Evolutionary conservation across 2,888 invertebrate genomes (phyloP).

Genomic region (Trachelus tabidus): DNA sequence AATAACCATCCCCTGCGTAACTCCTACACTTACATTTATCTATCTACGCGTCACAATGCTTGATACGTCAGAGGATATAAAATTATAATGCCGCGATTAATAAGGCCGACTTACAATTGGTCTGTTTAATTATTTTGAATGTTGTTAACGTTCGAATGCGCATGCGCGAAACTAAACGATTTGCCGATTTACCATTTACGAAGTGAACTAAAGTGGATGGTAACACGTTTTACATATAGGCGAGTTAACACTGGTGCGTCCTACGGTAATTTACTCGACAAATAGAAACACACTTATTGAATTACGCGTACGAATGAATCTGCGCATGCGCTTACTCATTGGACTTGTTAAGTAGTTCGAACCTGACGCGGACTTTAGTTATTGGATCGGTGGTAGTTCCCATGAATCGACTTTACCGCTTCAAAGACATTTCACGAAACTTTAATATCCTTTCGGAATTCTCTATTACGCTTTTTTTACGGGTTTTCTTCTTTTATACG

Average conservation of each 20-base stretch:
- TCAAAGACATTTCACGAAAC: neutral
- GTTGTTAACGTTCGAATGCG: neutral
- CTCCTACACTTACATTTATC: neutral
- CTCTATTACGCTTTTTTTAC: neutral
- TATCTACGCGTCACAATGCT: neutral
- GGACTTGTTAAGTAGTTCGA: neutral
- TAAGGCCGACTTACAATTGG: neutral
- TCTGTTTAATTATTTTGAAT: neutral
- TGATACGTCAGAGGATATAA: neutral
- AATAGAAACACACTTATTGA: constrained; percentile 2
- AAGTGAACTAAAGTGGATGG: constrained; percentile 5
- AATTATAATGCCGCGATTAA: neutral
- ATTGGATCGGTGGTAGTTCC: neutral
- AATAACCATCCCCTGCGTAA: neutral
- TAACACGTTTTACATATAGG: neutral
- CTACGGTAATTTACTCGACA: neutral
- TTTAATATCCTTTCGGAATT: neutral
- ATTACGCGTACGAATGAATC: neutral
- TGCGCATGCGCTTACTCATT: neutral
- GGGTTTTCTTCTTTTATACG: neutral
- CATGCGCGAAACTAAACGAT: neutral
- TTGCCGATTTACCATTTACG: neutral
- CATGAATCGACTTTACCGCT: neutral
- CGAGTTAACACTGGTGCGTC: neutral
- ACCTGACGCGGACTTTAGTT: neutral